These are phyloP conservation scores for Pocillopora damicornis DNA, from an alignment of 64 coral and sea anemone species.

Conservation along the genomic window DNA sequence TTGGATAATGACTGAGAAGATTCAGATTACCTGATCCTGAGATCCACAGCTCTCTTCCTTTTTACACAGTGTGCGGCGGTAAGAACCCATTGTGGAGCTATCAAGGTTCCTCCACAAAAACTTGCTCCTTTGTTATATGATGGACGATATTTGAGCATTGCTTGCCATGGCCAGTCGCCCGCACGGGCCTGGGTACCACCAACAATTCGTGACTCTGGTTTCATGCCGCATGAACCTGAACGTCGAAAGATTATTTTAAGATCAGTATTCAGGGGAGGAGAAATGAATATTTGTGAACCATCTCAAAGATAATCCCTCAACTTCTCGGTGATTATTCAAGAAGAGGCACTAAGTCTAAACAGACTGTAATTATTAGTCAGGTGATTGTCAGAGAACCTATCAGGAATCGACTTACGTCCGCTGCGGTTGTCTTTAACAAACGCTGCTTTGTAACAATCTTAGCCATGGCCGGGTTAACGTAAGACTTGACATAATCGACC, in stretches of 20 bases:
- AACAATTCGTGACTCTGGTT: conserved; percentile 57
- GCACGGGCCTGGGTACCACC: conserved; percentile 51
- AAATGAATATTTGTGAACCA: neutral
- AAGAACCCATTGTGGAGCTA: conserved; percentile 64
- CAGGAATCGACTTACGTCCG: no score
- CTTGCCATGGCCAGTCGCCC: conserved; percentile 84
- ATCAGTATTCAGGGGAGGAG: no score
- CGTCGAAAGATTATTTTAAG: no score
- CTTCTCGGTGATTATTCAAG: no score
- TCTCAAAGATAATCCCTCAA: no score
- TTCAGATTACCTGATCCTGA: conserved; percentile 54
- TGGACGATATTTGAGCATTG: conserved; percentile 23
- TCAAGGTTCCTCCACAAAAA: conserved; percentile 68
- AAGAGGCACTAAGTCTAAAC: no score
- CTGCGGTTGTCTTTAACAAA: no score
- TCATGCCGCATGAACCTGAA: conserved; percentile 49
- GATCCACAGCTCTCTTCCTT: conserved; percentile 29
- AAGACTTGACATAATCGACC: no score
- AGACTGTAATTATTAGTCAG: no score
- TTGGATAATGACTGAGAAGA: neutral
- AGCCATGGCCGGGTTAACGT: no score
- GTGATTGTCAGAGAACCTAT: no score
- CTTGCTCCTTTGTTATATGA: neutral
- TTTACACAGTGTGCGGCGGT: conserved; percentile 63
- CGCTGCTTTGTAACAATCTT: no score